Evolutionary conservation across 2,113 vertebrate species (phyloP), one percentile per base, ranked within the genome.

Genomic region (Chloropsis cyanopogon): DNA sequence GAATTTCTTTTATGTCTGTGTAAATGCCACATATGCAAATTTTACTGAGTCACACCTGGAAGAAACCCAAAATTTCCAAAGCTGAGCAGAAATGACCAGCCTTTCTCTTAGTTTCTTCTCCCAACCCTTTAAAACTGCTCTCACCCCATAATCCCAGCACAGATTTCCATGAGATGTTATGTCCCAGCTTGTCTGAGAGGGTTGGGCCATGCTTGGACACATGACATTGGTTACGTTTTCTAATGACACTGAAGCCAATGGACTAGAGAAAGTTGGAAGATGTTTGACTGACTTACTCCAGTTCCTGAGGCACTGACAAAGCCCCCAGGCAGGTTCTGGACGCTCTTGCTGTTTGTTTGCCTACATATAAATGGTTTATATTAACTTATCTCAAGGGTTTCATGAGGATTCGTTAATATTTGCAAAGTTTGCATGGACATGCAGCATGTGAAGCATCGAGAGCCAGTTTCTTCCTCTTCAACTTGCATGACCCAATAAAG

Each of bases 371-470:
- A 81, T 57, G 53, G 60, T 95, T 90, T 84, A 75, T 71, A 64
- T 92, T 92, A 86, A 94, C 52, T 37, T 56, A 12, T 68, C 72
- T 94, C 85, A 35, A 23, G 44, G 60, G 26, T 12, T 93, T 93
- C 68, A 39, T 46, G 72, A 92, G 72, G 65, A 78, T 93, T 88
- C 90, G 85, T 82, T 94, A 91, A 73, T 68, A 68, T 71, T 86
- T 93, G 56, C 50, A 76, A 75, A n/a, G 13, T 29, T 24, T 64
- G 86, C 31, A 15, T 26, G 37, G 64, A 29, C 79, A 44, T 49
- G 52, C 26, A 75, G 52, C 39, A 22, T 15, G 13, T 66, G 63
- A 77, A 91, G 22, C 53, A 78, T 25, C 0, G 0, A 46, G 47
- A 83, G 60, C 60, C 44, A 46, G 56, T 64, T 95, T 57, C 52